Conservation (phyloP, 2,113 vertebrate species). For the Synchiropus splendidus region DNA sequence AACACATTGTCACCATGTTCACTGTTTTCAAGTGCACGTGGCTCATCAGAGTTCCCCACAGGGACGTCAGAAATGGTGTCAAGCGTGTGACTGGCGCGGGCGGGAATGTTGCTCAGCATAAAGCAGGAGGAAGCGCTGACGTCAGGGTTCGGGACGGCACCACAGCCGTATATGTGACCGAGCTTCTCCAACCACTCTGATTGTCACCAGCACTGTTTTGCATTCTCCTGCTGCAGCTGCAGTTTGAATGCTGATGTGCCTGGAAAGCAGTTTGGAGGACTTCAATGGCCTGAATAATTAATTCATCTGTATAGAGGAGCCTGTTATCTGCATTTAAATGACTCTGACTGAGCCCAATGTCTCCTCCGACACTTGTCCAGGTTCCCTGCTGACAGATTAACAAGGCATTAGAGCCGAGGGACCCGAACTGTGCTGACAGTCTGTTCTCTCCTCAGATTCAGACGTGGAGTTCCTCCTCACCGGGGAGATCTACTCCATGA, state of each 20-base stretch:
- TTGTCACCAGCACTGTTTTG: background rate
- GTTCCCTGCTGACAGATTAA: constrained; percentile 40
- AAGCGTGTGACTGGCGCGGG: no score
- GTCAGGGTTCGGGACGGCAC: no score
- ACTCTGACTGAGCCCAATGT: constrained; percentile 25
- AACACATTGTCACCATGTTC: no score
- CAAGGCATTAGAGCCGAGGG: constrained; percentile 19
- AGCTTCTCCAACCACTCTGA: no score
- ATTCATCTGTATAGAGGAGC: constrained; percentile 12
- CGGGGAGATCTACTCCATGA: constrained; percentile 47
- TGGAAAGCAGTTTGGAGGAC: constrained; percentile 3
- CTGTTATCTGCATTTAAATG: constrained; percentile 41
- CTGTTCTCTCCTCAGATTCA: constrained; percentile 40
- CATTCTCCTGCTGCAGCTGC: background rate
- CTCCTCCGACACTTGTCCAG: constrained; percentile 6
- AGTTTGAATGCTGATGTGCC: background rate
- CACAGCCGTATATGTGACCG: no score
- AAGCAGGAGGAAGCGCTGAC: no score
- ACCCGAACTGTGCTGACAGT: constrained; percentile 1
- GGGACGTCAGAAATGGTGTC: no score
- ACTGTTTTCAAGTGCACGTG: no score
- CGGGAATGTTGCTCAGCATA: no score
- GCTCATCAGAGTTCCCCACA: no score
- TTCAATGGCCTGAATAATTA: constrained; percentile 9
- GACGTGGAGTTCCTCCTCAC: constrained; percentile 59